Base-by-base conservation (phyloP, 2,888 invertebrate genomes). In the Dynastes maya region DNA sequence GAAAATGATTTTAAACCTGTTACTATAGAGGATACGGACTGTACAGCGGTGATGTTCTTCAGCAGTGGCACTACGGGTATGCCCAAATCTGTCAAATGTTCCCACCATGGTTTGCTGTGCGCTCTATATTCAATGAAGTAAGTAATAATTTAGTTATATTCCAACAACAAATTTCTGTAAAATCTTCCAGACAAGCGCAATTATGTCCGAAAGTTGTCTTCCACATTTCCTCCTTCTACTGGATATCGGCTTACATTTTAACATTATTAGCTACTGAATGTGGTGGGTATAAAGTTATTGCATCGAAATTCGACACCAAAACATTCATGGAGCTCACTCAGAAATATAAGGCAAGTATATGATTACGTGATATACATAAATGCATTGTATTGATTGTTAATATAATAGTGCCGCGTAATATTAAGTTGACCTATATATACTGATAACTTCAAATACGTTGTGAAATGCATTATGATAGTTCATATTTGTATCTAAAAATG, bases 311-410 rank as follows among this genome's bases (percentile, higher is more conserved):
- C 13, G 74, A 63, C 9, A 8, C 27, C 6, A 45, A 13, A 61
- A 9, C 61, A n/a, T 22, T 74, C 9, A 49, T 55, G 49, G 16
- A 45, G 11, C 13, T 64, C 5, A 2, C 63, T 29, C 45, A 64
- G 29, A 49, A 74, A 27, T 74, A 61, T 75, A 84, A 86, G 81
- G 90, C 90, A 84, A 68, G 53, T 55, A 53, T 58, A 9, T 53
- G 16, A 16, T 53, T 22, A 16, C 22, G 13, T n/a, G 32, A 16
- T 16, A 16, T 16, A 32, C 32, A 5, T 32, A 32, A 22, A 55
- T 55, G 1, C 3, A 6, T 13, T 11, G n/a, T 6, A 55, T 45
- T 45, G 13, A 55, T 55, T 22, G 1, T 6, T 5, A 55, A 55
- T 55, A n/a, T 16, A 55, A 45, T 45, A 45, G 9, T 45, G 0